Evolutionary conservation across 2,888 invertebrate genomes (phyloP).

Genomic region (Brachypalpus laphriformis): DNA sequence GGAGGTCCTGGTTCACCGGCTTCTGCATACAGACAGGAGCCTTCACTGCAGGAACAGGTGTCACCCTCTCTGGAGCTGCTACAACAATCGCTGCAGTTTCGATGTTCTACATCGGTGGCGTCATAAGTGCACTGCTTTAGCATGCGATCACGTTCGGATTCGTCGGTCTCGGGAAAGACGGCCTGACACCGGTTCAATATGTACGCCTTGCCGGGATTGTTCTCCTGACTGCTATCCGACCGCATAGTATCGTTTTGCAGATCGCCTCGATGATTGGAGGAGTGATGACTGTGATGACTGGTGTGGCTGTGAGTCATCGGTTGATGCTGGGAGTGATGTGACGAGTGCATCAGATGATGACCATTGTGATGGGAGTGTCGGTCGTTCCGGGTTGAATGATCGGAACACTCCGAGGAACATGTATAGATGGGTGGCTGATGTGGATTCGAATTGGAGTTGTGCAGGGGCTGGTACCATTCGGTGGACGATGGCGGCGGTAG

Average conservation of each 20-base stretch:
- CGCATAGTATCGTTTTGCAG: slow-evolving; percentile 77
- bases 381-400: slow-evolving; percentile 78
- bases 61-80: slow-evolving; percentile 84
- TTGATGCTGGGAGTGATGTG: slow-evolving; percentile 73
- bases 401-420: slow-evolving; percentile 83
- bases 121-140: slow-evolving; percentile 76
- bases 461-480: slow-evolving; percentile 82
- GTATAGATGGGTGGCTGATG: slow-evolving; percentile 82
- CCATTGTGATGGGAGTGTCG: slow-evolving; percentile 78
- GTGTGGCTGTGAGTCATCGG: slow-evolving; percentile 72
- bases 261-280: slow-evolving; percentile 64
- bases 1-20: slow-evolving; percentile 82
- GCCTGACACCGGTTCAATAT: slow-evolving; percentile 67
- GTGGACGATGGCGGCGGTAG: slow-evolving; percentile 77
- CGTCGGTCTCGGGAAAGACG: slow-evolving; percentile 78
- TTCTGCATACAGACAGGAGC: slow-evolving; percentile 86
- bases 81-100: slow-evolving; percentile 83
- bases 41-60: slow-evolving; percentile 87
- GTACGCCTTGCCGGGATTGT: slow-evolving; percentile 73
- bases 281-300: slow-evolving; percentile 70
- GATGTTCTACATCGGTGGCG: slow-evolving; percentile 76
- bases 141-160: slow-evolving; percentile 79
- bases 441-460: slow-evolving; percentile 78
- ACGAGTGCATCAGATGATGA: slow-evolving; percentile 72
- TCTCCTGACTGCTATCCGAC: slow-evolving; percentile 80